phyloP scores from a whole-genome alignment of 2,888 invertebrate genomes.

The Bombyx huttoni region DNA sequence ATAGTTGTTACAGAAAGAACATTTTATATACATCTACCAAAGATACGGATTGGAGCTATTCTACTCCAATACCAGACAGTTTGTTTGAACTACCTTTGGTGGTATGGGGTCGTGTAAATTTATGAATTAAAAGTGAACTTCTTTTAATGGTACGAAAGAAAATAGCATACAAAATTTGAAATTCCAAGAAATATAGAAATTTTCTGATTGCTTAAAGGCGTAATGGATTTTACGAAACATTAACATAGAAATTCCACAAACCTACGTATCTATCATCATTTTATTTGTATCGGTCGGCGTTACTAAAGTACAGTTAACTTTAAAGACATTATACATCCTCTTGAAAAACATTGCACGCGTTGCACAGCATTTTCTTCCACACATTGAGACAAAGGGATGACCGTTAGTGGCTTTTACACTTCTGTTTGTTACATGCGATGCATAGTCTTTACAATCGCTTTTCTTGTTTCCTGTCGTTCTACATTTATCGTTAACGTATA shows the following conservation, averaged over 20 bases:
- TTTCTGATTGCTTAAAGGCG: too few species aligned
- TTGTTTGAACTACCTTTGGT: too few species aligned
- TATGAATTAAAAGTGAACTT: too few species aligned
- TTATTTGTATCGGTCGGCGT: background rate
- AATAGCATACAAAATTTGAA: too few species aligned
- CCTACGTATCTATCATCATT: background rate
- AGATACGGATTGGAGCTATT: too few species aligned
- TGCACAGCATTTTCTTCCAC: conserved; percentile 32
- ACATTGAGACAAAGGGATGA: conserved; percentile 40
- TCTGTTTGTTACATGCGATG: conserved; percentile 32
- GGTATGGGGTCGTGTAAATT: too few species aligned
- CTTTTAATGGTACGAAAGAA: too few species aligned
- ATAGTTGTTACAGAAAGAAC: too few species aligned
- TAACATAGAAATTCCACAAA: background rate
- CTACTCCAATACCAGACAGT: too few species aligned
- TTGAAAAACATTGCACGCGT: conserved; percentile 33
- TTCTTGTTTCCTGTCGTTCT: conserved; percentile 39
- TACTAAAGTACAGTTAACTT: conserved; percentile 2
- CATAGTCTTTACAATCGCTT: conserved; percentile 32
- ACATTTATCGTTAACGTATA: conserved; percentile 32
- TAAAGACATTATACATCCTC: conserved; percentile 5
- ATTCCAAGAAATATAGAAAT: too few species aligned
- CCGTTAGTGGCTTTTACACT: conserved; percentile 33
- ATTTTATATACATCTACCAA: too few species aligned
- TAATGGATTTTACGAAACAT: background rate